Evolutionary conservation across 1,140 invertebrate species (phyloP), one percentile per base, ranked within the genome.

Genomic region (Ridgeia piscesae): DNA sequence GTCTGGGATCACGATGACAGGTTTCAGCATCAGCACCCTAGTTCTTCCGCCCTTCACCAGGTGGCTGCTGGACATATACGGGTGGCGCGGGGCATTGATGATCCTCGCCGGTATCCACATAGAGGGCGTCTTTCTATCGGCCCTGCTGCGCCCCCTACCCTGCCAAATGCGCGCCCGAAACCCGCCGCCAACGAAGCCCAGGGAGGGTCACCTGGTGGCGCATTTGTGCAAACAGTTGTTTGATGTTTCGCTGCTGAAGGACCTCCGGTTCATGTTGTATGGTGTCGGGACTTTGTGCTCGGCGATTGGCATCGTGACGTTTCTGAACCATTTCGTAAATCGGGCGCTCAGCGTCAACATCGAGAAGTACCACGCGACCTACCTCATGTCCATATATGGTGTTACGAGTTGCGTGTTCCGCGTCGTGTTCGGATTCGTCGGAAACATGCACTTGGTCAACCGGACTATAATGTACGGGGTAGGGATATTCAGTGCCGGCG

Each of bases 331-430:
- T 35, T 33, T 91, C 17, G 91, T 91, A 50, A 91, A 58, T n/a
- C 34, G 48, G 17, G 91, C 91, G 9, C 35, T 27, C 14, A 33
- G 91, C 42, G 33, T 91, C 17, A 8, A 48, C 91, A 91, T 91
- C 33, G 91, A 91, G 34, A 91, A 91, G 34, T 48, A 91, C 33
- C 34, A 14, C 33, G 91, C 91, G 35, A 91, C 48, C 14, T 58
- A 35, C 17, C 91, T 91, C 17, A 34, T 48, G 48, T 91, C 91
- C 34, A 91, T 91, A 33, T 91, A 91, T 58, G 91, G 91, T 8
- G 48, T 91, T 8, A 14, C 35, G 11, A 91, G 48, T n/a, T 34
- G 91, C 17, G 48, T 91, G 33, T 91, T 34, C 34, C 91, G 91
- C 42, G 33, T 91, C 34, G 34, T 42, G 35, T 91, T 91, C n/a